Evolutionary conservation across 2,888 invertebrate genomes (phyloP), one percentile per base, ranked within the genome.

Genomic region (Dynastes hyllus): DNA sequence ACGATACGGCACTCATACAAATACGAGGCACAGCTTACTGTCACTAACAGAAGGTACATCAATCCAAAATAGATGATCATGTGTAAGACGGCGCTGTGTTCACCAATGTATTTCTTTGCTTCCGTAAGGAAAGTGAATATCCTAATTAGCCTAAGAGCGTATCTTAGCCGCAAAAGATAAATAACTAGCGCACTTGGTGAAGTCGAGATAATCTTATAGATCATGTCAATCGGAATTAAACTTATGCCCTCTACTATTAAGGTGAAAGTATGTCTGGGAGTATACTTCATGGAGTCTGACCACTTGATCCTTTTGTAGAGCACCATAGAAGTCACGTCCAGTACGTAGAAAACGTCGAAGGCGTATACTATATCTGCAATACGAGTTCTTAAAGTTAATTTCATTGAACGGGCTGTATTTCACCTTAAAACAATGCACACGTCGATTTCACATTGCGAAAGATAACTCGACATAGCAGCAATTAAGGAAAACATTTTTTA

Each of bases 261-360:
- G 27, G 75, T 53, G 32, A 69, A 50, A 1, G 63, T 63, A 40
- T 71, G 63, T 53, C 80, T 75, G 2, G 80, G 22, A 32, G 76
- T 50, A 32, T 76, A 70, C 3, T 37, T 13, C 22, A 76, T 27
- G 8, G 50, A 27, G 11, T 37, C 69, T 11, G 76, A 61, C 78
- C 78, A 80, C 0, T 76, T 69, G 13, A 69, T 70, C 27, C 63
- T 76, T 66, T 80, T 80, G 76, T 76, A 80, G 16, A 78, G 32
- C 2, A 78, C 32, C 80, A 80, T 80, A 45, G 32, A 69, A 32
- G 78, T 61, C 32, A 78, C 45, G 66, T 80, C 80, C 32, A 78
- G n/a, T 40, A 80, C 65, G 66, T 80, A 80, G 29, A 78, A 61
- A 3, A 80, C 4, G 16, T 80, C 80, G 61, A 78, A 78, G 1